Evolutionary conservation across 2,113 vertebrate genomes (phyloP), one percentile per base, ranked within the genome.

Genomic region (Propithecus coquereli): DNA sequence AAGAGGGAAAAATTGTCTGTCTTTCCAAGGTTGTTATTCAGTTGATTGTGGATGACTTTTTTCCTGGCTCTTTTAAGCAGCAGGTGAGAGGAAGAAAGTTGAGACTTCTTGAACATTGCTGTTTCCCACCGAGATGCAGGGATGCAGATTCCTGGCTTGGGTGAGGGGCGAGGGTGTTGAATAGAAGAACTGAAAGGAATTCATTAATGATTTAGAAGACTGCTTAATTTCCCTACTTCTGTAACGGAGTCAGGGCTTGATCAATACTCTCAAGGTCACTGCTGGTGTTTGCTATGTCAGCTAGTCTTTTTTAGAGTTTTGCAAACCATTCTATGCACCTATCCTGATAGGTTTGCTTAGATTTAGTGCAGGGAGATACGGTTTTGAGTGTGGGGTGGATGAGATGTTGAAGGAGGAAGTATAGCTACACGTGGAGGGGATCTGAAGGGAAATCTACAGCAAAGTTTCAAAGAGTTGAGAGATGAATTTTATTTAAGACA

Each of bases 241-340:
- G 98, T 98, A 97, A 98, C 97, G 96, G 96, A 96, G 94, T 92
- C 95, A 97, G 98, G 98, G 94, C 94, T 96, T 77, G 71, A 99
- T 99, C 98, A 95, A 99, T 99, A 98, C 81, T 97, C 97, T 99
- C 99, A 99, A 99, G 99, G 99, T 99, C 99, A 99, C 84, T 97
- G 90, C 79, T 97, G 92, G 95, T 97, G 32, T 95, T 93, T 96
- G 61, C 74, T 95, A 79, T 86, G 92, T 96, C 97, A 97, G 97
- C 95, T 87, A 82, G 84, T 95, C 96, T 94, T 91, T 97, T 79
- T 82, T 83, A 70, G 76, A 89, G 34, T 54, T 96, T 95, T 73
- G 59, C 93, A 96, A 97, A 87, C 16, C 45, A 85, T 91, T 50
- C 50, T 23, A 16, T 83, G 76, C 47, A 91, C 71, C 45, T 18